These are phyloP conservation scores for Yoshiicerus persimilis DNA, from an alignment of 1,140 invertebrate genomes.

Conservation along the genomic window DNA sequence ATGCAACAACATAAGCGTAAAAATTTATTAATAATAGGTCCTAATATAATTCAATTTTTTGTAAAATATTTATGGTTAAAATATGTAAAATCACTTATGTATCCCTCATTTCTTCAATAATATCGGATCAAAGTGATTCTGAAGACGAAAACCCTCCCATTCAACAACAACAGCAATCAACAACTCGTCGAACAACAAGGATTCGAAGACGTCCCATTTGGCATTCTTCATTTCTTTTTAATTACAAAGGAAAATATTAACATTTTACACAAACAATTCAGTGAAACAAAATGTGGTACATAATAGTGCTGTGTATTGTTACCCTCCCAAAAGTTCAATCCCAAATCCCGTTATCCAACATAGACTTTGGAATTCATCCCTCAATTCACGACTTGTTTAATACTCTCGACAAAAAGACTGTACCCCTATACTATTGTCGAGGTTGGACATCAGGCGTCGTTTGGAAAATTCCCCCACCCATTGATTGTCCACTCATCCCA, in stretches of 20 bases:
- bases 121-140: background rate
- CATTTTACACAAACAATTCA: background rate
- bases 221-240: too few species aligned
- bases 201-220: background rate
- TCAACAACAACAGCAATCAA: too few species aligned
- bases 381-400: background rate
- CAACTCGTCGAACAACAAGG: too few species aligned
- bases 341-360: too few species aligned
- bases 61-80: background rate
- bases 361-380: background rate
- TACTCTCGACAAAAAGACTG: background rate
- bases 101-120: background rate
- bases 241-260: background rate
- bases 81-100: background rate
- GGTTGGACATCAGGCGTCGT: background rate
- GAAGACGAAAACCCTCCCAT: background rate
- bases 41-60: background rate
- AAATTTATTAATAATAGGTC: background rate
- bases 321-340: too few species aligned
- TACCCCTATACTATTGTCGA: background rate
- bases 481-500: background rate
- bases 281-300: background rate
- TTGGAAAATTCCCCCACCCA: background rate
- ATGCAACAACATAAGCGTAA: background rate
- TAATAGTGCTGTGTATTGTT: too few species aligned